phyloP scores from a whole-genome alignment of 2,797 vertebrate species.

The Clarias platycephalus region DNA sequence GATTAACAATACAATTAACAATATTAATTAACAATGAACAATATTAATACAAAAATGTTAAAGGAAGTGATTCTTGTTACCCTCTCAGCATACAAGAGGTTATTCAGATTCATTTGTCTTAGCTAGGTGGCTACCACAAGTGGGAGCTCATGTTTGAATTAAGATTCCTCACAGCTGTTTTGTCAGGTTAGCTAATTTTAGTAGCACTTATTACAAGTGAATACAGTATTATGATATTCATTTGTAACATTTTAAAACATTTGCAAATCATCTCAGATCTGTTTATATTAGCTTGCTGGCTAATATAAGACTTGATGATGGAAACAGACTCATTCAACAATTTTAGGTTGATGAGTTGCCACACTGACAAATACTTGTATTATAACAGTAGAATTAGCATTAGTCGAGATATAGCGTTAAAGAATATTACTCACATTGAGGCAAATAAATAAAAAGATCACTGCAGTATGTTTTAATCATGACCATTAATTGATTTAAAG shows the following conservation, averaged over 20 bases:
- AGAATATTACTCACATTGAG: background rate
- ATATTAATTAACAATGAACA: too few species aligned
- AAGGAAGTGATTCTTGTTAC: too few species aligned
- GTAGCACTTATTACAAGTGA: background rate
- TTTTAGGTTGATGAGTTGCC: background rate
- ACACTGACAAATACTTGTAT: background rate
- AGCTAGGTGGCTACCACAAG: background rate
- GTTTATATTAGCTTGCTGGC: background rate
- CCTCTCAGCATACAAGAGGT: background rate
- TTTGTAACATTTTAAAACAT: too few species aligned
- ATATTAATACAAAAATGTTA: too few species aligned
- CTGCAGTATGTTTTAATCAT: constrained; percentile 25
- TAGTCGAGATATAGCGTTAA: background rate
- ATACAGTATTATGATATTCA: background rate
- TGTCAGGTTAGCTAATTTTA: background rate
- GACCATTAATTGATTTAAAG: constrained; percentile 39
- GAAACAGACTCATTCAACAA: background rate
- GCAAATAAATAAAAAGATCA: constrained; percentile 8
- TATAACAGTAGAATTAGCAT: constrained; percentile 4
- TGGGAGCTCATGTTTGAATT: background rate
- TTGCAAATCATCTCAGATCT: background rate
- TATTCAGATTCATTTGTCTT: background rate
- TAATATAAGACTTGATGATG: background rate
- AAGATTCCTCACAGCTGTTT: background rate
- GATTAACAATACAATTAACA: too few species aligned